Conservation (phyloP, 2,888 invertebrate species). For the Gryllus longicercus region DNA sequence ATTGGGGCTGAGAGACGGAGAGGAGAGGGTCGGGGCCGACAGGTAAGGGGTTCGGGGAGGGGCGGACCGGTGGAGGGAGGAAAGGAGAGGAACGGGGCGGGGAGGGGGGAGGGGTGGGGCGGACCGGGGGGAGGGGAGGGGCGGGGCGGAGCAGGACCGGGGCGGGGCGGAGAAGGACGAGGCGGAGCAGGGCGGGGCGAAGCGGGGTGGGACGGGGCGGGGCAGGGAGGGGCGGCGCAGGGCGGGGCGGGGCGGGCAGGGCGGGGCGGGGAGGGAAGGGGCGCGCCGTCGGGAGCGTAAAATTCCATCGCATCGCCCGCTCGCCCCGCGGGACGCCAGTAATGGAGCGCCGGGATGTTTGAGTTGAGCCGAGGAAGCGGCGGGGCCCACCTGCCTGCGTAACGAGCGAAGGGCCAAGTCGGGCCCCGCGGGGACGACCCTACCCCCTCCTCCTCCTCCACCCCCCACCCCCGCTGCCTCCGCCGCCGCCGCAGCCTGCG, state of each 20-base stretch:
- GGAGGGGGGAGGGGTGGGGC: too few relatives aligned
- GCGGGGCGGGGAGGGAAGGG: not conserved
- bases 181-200: too few relatives aligned
- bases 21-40: too few relatives aligned
- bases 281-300: not conserved
- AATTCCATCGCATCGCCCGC: slow-evolving; percentile 1
- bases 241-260: not conserved
- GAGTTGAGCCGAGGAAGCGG: not conserved
- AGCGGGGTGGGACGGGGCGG: not conserved
- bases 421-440: not conserved
- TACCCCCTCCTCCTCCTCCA: not conserved
- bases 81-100: too few relatives aligned
- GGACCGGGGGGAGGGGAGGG: too few relatives aligned
- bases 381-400: not conserved
- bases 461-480: not conserved
- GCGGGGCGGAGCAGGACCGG: too few relatives aligned
- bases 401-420: slow-evolving; percentile 2
- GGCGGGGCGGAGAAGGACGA: too few relatives aligned
- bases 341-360: slow-evolving; percentile 17
- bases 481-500: too few relatives aligned
- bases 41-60: too few relatives aligned
- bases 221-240: not conserved
- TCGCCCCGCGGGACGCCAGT: not conserved
- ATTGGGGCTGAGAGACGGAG: too few relatives aligned
- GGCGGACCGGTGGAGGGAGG: too few relatives aligned